A percentile compares a stretch with the other conserved stretches of the same genome.
These are phyloP conservation scores for Abscondita cerata DNA, from an alignment of 2,888 invertebrate genomes.

Conservation along the genomic window DNA sequence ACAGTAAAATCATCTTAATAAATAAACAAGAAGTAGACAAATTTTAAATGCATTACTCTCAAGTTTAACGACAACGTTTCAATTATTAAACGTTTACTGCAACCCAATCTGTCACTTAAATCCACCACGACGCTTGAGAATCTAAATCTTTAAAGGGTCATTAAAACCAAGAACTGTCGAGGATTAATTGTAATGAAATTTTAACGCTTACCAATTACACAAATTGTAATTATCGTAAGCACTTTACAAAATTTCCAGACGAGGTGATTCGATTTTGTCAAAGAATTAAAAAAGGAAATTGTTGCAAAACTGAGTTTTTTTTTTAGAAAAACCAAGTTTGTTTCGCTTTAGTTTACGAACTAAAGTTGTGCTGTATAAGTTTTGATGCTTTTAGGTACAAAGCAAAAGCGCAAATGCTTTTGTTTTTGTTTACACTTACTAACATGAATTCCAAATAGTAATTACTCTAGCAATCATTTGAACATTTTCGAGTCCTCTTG, in stretches of 20 bases:
- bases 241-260: not conserved
- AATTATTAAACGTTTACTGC: too few relatives aligned
- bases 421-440: not conserved
- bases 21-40: too few relatives aligned
- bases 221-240: not conserved
- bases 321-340: too few relatives aligned
- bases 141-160: not conserved
- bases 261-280: not conserved
- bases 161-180: not conserved
- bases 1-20: too few relatives aligned
- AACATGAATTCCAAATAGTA: not conserved
- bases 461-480: slow-evolving; percentile 2
- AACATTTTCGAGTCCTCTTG: slow-evolving; percentile 3
- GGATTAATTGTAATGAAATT: not conserved
- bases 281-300: too few relatives aligned
- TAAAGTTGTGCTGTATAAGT: not conserved
- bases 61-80: too few relatives aligned
- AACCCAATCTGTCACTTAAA: too few relatives aligned
- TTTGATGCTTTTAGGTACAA: too few relatives aligned
- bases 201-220: slow-evolving; percentile 3
- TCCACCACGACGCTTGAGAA: too few relatives aligned
- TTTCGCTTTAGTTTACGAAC: too few relatives aligned
- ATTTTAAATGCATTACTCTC: too few relatives aligned
- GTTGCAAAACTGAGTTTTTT: too few relatives aligned
- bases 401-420: not conserved